These are phyloP conservation scores for Lemur catta DNA, from an alignment of 2,797 vertebrate genomes.

Conservation along the genomic window DNA sequence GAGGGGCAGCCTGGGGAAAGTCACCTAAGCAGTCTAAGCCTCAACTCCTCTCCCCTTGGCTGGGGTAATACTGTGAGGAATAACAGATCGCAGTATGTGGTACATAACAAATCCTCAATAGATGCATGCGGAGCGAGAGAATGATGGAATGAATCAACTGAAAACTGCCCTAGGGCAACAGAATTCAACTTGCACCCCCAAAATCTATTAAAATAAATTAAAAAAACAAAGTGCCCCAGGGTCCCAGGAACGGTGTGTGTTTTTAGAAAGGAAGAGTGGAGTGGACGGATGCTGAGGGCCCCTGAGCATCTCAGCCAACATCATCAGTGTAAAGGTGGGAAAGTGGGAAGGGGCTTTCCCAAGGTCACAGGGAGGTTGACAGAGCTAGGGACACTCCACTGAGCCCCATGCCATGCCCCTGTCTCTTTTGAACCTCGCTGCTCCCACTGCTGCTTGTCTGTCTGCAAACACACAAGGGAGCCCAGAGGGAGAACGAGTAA, in stretches of 20 bases:
- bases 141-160: fast-evolving
- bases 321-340: not conserved
- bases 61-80: not conserved
- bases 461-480: not conserved
- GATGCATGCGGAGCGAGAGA: not conserved
- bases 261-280: not conserved
- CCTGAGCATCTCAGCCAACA: fast-evolving
- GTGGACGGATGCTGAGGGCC: not conserved
- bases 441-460: not conserved
- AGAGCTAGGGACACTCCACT: not conserved
- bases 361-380: not conserved
- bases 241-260: not conserved
- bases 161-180: not conserved
- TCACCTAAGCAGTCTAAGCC: not conserved
- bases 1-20: fast-evolving
- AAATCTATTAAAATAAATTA: not conserved
- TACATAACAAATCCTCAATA: not conserved
- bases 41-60: not conserved
- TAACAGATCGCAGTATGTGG: fast-evolving
- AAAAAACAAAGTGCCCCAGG: not conserved
- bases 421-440: not conserved
- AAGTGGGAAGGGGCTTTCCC: not conserved
- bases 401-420: fast-evolving
- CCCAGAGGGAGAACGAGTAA: fast-evolving
- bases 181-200: not conserved